phyloP scores from a whole-genome alignment of 2,888 invertebrate genomes.

The Agrochola lychnidis region DNA sequence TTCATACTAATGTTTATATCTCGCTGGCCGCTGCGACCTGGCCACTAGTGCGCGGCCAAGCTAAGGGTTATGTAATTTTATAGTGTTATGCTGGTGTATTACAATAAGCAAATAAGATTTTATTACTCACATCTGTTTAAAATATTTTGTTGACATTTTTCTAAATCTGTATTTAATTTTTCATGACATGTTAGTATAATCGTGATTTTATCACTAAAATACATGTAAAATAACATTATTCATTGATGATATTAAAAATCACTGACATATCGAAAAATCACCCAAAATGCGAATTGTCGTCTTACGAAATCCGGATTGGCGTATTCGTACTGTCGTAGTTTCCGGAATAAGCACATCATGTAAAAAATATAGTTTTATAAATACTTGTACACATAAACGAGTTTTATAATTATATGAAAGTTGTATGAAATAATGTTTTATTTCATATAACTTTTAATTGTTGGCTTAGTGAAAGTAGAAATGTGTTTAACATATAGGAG shows the following conservation, averaged over 20 bases:
- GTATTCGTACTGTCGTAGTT: constrained; percentile 34
- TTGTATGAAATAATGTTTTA: too few species aligned
- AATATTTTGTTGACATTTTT: constrained; percentile 14
- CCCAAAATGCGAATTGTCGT: constrained; percentile 24
- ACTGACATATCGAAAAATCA: constrained; percentile 46
- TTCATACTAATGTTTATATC: too few species aligned
- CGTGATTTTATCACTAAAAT: neutral
- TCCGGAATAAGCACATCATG: constrained; percentile 12
- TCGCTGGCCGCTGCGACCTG: too few species aligned
- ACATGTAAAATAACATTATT: constrained; percentile 18
- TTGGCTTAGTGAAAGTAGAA: neutral
- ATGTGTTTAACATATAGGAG: neutral
- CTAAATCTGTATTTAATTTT: constrained; percentile 1
- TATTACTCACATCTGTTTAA: neutral
- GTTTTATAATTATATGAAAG: constrained; percentile 7
- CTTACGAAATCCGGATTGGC: constrained; percentile 36
- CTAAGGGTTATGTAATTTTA: neutral
- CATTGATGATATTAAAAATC: constrained; percentile 25
- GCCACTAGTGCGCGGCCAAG: too few species aligned
- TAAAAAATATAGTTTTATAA: constrained; percentile 40
- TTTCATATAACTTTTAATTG: neutral
- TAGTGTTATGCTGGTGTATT: neutral
- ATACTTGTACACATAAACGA: constrained; percentile 27
- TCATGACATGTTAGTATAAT: constrained; percentile 8
- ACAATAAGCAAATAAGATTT: neutral